Evolutionary conservation across 2,113 vertebrate genomes (phyloP).

Genomic region (Lucifuga dentata): DNA sequence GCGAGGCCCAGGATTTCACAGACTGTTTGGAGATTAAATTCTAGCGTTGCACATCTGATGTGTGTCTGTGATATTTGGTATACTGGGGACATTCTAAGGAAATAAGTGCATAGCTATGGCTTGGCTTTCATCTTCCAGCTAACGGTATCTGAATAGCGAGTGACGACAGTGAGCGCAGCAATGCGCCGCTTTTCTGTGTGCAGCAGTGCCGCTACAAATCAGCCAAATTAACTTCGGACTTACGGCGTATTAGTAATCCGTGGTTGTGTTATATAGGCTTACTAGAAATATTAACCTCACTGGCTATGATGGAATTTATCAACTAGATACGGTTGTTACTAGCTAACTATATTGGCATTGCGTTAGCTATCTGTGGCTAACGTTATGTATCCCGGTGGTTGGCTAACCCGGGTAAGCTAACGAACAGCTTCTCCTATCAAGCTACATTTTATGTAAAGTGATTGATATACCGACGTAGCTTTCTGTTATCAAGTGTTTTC

Average conservation of each 20-base stretch:
- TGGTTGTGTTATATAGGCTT: background rate
- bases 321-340: background rate
- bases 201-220: constrained; percentile 21
- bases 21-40: constrained; percentile 28
- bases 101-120: background rate
- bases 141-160: constrained; percentile 56
- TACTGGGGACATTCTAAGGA: background rate
- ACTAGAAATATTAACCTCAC: too few species aligned
- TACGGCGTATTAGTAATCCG: background rate
- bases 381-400: constrained; percentile 39
- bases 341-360: background rate
- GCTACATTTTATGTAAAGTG: constrained; percentile 1
- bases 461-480: background rate
- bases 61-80: background rate
- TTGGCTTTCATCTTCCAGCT: constrained; percentile 22
- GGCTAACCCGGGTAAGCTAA: constrained; percentile 55
- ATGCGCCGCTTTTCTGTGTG: constrained; percentile 61
- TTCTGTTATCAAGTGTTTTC: rapidly evolving
- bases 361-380: constrained; percentile 34
- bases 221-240: constrained; percentile 42
- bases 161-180: constrained; percentile 61
- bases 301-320: background rate
- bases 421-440: constrained; percentile 4
- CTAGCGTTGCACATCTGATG: background rate
- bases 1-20: constrained; percentile 74